phyloP scores from a whole-genome alignment of 2,113 vertebrate species.

The Setophaga petechia region DNA sequence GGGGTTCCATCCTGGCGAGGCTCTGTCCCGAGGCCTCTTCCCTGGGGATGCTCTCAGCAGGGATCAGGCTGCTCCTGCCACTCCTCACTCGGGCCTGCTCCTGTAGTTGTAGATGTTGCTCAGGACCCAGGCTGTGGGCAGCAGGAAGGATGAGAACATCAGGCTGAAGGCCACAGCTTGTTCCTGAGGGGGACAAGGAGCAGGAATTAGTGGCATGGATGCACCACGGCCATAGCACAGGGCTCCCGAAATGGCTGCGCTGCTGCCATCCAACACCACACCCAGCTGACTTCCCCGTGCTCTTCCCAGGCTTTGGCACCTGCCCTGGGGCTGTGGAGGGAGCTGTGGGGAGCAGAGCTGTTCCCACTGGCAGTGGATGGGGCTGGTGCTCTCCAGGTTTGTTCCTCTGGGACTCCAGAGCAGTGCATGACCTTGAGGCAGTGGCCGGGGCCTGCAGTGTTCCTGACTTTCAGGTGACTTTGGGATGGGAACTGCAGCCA shows the following conservation, averaged over 20 bases:
- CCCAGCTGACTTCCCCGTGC: fast-evolving
- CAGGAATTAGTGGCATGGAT: fast-evolving
- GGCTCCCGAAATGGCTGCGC: fast-evolving
- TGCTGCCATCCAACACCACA: fast-evolving
- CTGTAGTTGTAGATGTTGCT: constrained; percentile 73
- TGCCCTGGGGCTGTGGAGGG: fast-evolving
- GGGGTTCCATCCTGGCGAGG: fast-evolving
- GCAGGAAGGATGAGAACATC: constrained; percentile 43
- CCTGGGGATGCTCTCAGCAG: fast-evolving
- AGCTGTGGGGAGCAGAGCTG: neutral
- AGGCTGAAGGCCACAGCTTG: constrained; percentile 17
- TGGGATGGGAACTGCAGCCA: neutral
- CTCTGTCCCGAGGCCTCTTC: neutral
- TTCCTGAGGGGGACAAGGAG: constrained; percentile 66
- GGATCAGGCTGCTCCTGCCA: fast-evolving
- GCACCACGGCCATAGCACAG: fast-evolving
- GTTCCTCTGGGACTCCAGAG: neutral
- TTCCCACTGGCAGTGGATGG: fast-evolving
- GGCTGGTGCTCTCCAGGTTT: neutral
- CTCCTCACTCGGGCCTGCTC: neutral
- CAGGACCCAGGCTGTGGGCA: constrained; percentile 76
- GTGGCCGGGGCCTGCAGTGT: fast-evolving
- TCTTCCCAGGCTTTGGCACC: fast-evolving
- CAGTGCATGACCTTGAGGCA: neutral
- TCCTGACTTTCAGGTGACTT: constrained; percentile 53